phyloP scores from a whole-genome alignment of 2,113 vertebrate genomes.

The Reinhardtius hippoglossoides region DNA sequence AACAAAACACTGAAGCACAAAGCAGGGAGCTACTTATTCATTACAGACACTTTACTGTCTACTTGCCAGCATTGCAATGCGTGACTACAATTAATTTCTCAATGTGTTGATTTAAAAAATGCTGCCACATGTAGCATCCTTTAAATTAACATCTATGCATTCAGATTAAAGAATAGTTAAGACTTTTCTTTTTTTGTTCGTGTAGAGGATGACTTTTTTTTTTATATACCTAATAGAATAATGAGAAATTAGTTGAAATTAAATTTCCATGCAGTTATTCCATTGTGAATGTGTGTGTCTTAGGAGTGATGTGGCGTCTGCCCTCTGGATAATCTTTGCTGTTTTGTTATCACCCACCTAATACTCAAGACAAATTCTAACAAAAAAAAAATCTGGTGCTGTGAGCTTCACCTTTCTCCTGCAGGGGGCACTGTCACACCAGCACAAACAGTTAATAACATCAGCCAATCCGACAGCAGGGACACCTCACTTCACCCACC shows the following conservation, averaged over 20 bases:
- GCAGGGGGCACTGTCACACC: constrained; percentile 69
- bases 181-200: constrained; percentile 7
- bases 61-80: constrained; percentile 40
- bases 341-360: constrained; percentile 7
- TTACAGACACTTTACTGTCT: constrained; percentile 55
- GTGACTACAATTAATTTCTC: constrained; percentile 45
- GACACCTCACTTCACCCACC: constrained; percentile 46
- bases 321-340: constrained; percentile 30
- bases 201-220: constrained; percentile 6
- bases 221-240: constrained; percentile 25
- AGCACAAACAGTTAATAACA: constrained; percentile 42
- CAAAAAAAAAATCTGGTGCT: constrained; percentile 39
- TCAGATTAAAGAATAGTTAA: constrained; percentile 48
- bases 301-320: constrained; percentile 28
- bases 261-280: constrained; percentile 40
- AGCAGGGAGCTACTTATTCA: constrained; percentile 56
- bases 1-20: constrained; percentile 68
- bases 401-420: constrained; percentile 58
- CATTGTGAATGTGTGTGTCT: constrained; percentile 48
- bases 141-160: constrained; percentile 71
- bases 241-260: constrained; percentile 20
- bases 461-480: constrained; percentile 62
- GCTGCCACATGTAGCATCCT: constrained; percentile 57
- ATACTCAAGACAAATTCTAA: constrained; percentile 10
- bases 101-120: constrained; percentile 8